Base-by-base conservation (phyloP, 2,797 vertebrate species). In the Notamacropus eugenii region DNA sequence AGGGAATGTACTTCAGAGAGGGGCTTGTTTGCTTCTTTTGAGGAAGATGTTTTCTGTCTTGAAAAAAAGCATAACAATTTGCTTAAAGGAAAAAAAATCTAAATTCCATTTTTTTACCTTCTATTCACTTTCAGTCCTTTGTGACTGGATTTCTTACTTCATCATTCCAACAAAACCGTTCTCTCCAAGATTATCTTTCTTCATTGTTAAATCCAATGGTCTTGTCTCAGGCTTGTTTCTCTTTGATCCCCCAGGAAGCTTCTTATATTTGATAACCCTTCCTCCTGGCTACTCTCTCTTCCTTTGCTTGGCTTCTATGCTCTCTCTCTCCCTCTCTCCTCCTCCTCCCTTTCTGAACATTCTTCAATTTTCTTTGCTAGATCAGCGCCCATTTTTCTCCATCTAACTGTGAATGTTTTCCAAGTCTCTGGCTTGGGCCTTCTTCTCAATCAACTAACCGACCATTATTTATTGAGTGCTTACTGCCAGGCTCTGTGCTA, bases 101-200 rank as follows among this genome's bases (percentile, higher is more conserved):
- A 74, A 74, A 6, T 74, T 74, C 93, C 29, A 67, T 58, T 54
- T 97, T 93, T 91, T 50, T 82, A 62, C 58, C 92, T 95, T 67
- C 50, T 2, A 97, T 87, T 95, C 96, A 95, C 57, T 58, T 90
- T 93, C 67, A 91, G 91, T 94, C 92, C 90, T 95, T 74, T 0
- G 58, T 97, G 95, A 97, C 98, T 96, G 97, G 97, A 54, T 34
- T 95, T 54, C 55, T 56, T 56, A 56, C 67, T 91, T 58, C n/a
- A 6, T 92, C 28, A 90, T 57, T 59, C 92, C 90, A 93, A n/a
- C 29, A 55, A 29, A 62, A 92, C 91, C 92, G 12, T 90, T 74
- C 62, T 74, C 91, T 82, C 55, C 54, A 29, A 57, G 94, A 93
- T 92, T 94, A 94, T 59, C 92, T 91, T 91, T 97, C 93, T 52